Conservation (phyloP, 1,140 invertebrate genomes). For the Drosophila nikananu region DNA sequence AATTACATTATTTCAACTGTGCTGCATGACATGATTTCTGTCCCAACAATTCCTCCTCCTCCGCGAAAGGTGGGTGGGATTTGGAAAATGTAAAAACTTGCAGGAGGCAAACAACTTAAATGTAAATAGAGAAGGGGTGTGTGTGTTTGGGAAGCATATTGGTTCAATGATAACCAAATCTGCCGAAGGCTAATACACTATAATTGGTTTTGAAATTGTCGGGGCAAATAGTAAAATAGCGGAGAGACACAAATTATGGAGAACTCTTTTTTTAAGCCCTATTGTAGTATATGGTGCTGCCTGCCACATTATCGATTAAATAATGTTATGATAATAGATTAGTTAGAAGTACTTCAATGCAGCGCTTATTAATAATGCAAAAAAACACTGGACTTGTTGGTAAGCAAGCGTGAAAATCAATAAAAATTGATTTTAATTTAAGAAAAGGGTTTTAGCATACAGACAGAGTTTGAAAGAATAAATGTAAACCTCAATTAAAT, state of each 20-base stretch:
- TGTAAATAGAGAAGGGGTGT: slow-evolving; percentile 20
- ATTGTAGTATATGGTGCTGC: not conserved
- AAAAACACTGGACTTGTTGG: not conserved
- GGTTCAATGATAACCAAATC: slow-evolving; percentile 25
- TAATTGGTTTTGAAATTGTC: slow-evolving; percentile 15
- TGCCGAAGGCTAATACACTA: slow-evolving; percentile 13
- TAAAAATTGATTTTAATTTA: not conserved
- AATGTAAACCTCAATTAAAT: no score
- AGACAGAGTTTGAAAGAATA: not conserved
- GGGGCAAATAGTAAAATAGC: not conserved
- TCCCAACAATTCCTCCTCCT: not conserved
- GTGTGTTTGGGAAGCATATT: slow-evolving; percentile 4
- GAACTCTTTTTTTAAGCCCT: not conserved
- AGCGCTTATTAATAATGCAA: not conserved
- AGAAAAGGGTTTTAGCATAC: not conserved
- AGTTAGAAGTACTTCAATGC: not conserved
- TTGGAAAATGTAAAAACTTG: slow-evolving; percentile 26
- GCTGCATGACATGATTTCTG: slow-evolving; percentile 58
- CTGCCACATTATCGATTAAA: slow-evolving; percentile 10
- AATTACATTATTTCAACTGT: slow-evolving; percentile 65
- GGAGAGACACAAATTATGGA: not conserved
- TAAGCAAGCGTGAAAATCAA: not conserved
- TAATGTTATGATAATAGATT: not conserved
- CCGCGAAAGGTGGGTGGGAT: not conserved
- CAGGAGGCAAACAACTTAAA: slow-evolving; percentile 29